Evolutionary conservation across 2,113 vertebrate genomes (phyloP).

Genomic region (Tragelaphus scriptus): DNA sequence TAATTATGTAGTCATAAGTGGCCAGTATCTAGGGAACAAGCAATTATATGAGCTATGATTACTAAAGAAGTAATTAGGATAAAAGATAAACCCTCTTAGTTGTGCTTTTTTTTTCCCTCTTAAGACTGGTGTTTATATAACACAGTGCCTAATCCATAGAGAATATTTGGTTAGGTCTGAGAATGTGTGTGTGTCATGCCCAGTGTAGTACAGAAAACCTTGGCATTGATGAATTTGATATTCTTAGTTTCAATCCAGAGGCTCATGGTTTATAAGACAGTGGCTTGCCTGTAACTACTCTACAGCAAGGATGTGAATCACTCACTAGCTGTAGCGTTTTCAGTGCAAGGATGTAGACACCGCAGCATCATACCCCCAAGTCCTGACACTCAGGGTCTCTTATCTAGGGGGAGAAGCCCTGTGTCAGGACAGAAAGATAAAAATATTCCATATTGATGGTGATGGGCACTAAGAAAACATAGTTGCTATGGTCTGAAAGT

Average conservation of each 20-base stretch:
- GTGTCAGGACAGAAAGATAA: neutral
- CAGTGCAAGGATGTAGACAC: neutral
- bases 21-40: conserved; percentile 48
- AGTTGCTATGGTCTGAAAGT: neutral
- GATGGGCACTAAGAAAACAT: neutral
- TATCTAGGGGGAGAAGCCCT: neutral
- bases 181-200: neutral
- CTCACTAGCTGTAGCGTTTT: neutral
- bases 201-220: neutral
- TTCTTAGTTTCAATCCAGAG: neutral
- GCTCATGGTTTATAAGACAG: neutral
- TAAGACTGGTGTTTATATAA: neutral
- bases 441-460: neutral
- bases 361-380: fast-evolving
- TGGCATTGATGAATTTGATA: neutral
- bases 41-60: conserved; percentile 59
- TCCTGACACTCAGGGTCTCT: neutral
- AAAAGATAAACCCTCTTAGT: conserved; percentile 33
- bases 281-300: neutral
- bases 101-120: neutral
- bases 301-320: neutral
- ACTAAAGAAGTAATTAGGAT: conserved; percentile 54
- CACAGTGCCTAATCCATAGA: neutral
- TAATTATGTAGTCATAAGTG: conserved; percentile 60
- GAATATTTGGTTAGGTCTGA: neutral